Evolutionary conservation across 2,797 vertebrate genomes (phyloP), one percentile per base, ranked within the genome.

Genomic region (Jordanella pulchra): DNA sequence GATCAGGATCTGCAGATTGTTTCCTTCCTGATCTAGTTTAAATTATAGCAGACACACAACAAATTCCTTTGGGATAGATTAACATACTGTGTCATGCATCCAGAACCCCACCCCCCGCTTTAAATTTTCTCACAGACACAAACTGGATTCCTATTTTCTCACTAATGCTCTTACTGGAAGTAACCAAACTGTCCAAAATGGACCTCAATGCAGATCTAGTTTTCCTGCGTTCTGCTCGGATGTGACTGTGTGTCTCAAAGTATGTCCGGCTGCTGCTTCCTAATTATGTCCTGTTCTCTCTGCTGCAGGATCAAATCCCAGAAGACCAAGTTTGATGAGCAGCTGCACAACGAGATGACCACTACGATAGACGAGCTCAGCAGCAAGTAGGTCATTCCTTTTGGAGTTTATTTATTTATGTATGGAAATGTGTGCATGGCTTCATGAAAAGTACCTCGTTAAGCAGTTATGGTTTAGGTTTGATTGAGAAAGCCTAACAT

Each of bases 281-380:
- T 86, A 75, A 88, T 84, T 79, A 72, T 84, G 69, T 87, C 39
- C 47, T 80, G 65, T 79, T 63, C 64, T 90, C 81, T 84, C 75
- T 88, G 89, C 51, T 77, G 56, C 93, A 98, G 97, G 88, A 97
- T 93, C 71, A 93, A 96, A 13, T 97, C 97, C 83, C 97, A 97
- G 89, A 98, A 96, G 91, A 96, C 94, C 70, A 96, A 95, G 88
- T 95, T 96, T 68, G 97, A 99, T 68, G 97, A 98, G 63, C 96
- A 98, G 84, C 94, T 95, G 30, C 96, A 97, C 27, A 97, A 99
- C 28, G 96, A 98, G 68, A 98, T 99, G 96, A 95, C 96, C 73
- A 96, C 95, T 0, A 96, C 97, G 73, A 99, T 99, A 0, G 97
- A 99, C 72, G 96, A 97, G 72, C 95, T 99, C 83, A 97, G 94